These are phyloP conservation scores for Chloroceryle inda DNA, from an alignment of 2,797 vertebrate species.

Conservation along the genomic window DNA sequence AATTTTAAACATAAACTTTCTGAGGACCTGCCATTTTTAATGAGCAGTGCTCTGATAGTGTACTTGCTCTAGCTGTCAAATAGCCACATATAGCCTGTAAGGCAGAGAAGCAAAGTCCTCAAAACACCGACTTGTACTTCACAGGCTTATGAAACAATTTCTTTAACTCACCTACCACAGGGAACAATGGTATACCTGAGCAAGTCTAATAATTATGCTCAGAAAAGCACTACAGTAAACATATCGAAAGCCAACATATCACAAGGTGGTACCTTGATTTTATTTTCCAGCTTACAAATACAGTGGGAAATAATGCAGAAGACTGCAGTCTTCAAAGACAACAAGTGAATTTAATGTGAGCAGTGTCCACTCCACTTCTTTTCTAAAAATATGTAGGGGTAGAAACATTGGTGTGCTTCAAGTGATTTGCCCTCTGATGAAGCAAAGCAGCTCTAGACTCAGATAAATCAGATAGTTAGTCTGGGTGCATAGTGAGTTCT, in stretches of 20 bases:
- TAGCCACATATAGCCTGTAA: not conserved
- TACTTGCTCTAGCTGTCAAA: not conserved
- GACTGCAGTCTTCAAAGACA: conserved; percentile 17
- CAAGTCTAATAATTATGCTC: not conserved
- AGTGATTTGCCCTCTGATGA: not conserved
- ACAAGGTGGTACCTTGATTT: conserved; percentile 19
- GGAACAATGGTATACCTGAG: not conserved
- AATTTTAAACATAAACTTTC: conserved; percentile 12
- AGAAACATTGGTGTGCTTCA: not conserved
- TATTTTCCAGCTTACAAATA: not conserved
- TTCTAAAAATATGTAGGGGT: not conserved
- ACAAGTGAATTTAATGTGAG: not conserved
- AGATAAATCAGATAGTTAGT: not conserved
- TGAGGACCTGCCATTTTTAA: not conserved
- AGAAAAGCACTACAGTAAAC: not conserved
- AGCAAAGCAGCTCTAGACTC: not conserved
- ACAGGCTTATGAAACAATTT: not conserved
- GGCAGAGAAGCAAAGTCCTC: not conserved
- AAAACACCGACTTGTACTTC: not conserved
- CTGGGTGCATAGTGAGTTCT: not conserved
- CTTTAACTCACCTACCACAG: not conserved
- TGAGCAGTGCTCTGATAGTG: not conserved
- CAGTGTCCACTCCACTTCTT: not conserved
- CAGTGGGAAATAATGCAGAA: not conserved
- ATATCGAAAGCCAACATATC: not conserved